Percentiles rank a stretch among this genome's conserved stretches.
Conservation (phyloP, 2,888 invertebrate species). For the Cantharis lateralis region DNA sequence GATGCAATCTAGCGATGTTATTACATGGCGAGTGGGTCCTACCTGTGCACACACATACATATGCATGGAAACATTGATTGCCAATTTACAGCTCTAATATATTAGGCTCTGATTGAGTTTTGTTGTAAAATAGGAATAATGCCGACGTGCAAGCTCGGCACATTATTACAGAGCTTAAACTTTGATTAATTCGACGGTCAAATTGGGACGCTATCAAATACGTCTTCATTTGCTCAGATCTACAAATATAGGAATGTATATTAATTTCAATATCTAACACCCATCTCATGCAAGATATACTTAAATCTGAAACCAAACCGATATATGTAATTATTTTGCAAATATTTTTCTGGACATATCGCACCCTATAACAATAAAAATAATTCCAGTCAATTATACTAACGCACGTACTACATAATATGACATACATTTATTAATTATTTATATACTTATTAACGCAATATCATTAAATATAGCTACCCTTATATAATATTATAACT, state of each 20-base stretch:
- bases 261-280: constrained; percentile 19
- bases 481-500: neutral
- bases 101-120: constrained; percentile 60
- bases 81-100: constrained; percentile 60
- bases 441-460: neutral
- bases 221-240: constrained; percentile 42
- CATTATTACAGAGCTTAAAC: constrained; percentile 58
- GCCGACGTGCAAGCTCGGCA: constrained; percentile 56
- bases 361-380: neutral
- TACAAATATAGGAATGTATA: neutral
- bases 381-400: neutral
- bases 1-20: constrained; percentile 58
- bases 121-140: constrained; percentile 59
- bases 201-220: constrained; percentile 50
- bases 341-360: neutral
- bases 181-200: constrained; percentile 57
- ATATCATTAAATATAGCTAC: neutral
- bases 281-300: neutral
- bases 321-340: no score
- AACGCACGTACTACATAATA: neutral
- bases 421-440: neutral
- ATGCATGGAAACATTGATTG: constrained; percentile 60
- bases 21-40: constrained; percentile 49
- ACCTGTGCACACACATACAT: constrained; percentile 49
- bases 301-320: neutral